A percentile compares a stretch with the other conserved stretches of the same genome.
phyloP scores from a whole-genome alignment of 2,113 vertebrate species.

The Cyprinodon variegatus region DNA sequence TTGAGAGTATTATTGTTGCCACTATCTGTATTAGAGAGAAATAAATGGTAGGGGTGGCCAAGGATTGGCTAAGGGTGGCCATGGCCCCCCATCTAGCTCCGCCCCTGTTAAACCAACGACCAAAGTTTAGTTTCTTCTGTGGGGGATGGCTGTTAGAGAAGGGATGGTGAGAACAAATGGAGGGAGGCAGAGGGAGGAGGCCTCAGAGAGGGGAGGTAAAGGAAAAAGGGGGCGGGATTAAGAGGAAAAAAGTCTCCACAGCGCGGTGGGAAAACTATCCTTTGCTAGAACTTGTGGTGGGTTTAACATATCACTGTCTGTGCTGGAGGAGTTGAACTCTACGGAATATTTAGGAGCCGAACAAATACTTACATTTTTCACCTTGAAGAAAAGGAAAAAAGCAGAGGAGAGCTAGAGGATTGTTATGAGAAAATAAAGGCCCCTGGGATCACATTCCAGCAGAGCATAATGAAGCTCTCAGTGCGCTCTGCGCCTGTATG shows the following conservation, averaged over 20 bases:
- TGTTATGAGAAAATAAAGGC: conserved; percentile 16
- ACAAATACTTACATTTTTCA: conserved; percentile 25
- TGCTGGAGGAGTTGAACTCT: conserved; percentile 57
- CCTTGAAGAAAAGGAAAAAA: not conserved
- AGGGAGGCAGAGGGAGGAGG: conserved; percentile 51
- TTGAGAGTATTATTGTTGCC: too few species aligned
- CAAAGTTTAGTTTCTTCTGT: not conserved
- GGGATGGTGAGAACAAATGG: conserved; percentile 67
- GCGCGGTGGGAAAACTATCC: conserved; percentile 74
- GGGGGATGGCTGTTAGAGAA: conserved; percentile 31
- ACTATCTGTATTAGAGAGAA: too few species aligned
- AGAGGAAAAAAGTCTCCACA: conserved; percentile 43
- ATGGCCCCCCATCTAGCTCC: too few species aligned
- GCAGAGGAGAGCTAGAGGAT: not conserved
- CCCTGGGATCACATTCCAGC: conserved; percentile 56
- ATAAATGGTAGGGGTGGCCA: too few species aligned
- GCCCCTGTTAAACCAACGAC: too few species aligned
- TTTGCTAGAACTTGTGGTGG: conserved; percentile 78
- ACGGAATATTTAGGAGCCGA: conserved; percentile 16
- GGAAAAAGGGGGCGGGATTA: conserved; percentile 46
- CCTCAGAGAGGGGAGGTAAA: conserved; percentile 29
- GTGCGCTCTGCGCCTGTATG: conserved; percentile 53
- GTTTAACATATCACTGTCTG: conserved; percentile 41
- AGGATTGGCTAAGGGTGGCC: too few species aligned
- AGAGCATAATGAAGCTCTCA: conserved; percentile 60